Percentiles rank a stretch among this genome's conserved stretches.
Conservation (phyloP, 2,888 invertebrate genomes). For the Lasius platythorax region DNA sequence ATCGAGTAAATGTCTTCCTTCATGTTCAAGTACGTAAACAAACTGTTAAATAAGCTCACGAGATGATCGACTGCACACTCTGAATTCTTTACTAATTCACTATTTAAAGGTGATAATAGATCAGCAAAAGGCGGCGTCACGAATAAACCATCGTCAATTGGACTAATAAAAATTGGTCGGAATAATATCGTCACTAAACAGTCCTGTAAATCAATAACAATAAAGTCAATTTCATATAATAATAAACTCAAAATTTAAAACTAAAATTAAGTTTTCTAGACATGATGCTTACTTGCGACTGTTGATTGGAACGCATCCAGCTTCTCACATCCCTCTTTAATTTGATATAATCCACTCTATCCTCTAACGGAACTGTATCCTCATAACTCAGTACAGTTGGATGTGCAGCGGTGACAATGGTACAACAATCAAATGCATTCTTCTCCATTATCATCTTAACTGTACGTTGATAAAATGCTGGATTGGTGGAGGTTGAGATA, state of each 20-base stretch:
- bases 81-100: slow-evolving; percentile 78
- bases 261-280: slow-evolving; percentile 19
- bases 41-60: slow-evolving; percentile 79
- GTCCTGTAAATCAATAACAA: slow-evolving; percentile 86
- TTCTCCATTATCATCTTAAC: slow-evolving; percentile 88
- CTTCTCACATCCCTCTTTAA: slow-evolving; percentile 86
- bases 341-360: slow-evolving; percentile 83
- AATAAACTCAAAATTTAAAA: slow-evolving; percentile 23
- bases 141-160: slow-evolving; percentile 88
- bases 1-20: slow-evolving; percentile 90
- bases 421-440: slow-evolving; percentile 89
- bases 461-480: slow-evolving; percentile 87
- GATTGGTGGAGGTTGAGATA: slow-evolving; percentile 88
- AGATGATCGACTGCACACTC: slow-evolving; percentile 76
- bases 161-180: slow-evolving; percentile 88
- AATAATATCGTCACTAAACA: slow-evolving; percentile 88
- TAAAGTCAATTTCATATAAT: slow-evolving; percentile 24
- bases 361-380: slow-evolving; percentile 77
- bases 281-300: slow-evolving; percentile 70
- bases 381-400: slow-evolving; percentile 36
- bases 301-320: slow-evolving; percentile 86
- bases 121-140: slow-evolving; percentile 88
- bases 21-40: slow-evolving; percentile 87
- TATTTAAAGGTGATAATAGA: slow-evolving; percentile 87
- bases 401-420: slow-evolving; percentile 88